These are phyloP conservation scores for Carapus acus DNA, from an alignment of 2,797 vertebrate genomes.

Conservation along the genomic window DNA sequence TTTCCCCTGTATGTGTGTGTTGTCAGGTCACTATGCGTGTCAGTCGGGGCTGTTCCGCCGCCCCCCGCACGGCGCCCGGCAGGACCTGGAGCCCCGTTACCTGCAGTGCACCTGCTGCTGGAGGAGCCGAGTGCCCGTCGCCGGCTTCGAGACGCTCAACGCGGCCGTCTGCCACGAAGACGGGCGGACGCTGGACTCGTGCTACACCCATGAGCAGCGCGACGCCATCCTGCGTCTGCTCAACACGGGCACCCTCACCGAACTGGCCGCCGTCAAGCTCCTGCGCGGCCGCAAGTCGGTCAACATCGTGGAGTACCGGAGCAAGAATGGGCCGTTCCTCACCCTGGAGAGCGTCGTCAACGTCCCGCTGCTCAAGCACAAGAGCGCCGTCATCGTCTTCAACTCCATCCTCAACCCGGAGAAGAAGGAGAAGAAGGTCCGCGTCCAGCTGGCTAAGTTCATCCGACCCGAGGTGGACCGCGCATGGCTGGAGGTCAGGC, in stretches of 20 bases:
- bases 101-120: conserved; percentile 72
- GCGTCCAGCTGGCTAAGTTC: conserved; percentile 62
- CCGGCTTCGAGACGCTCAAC: conserved; percentile 46
- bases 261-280: conserved; percentile 65
- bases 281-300: conserved; percentile 69
- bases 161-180: not conserved
- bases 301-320: conserved; percentile 67
- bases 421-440: conserved; percentile 56
- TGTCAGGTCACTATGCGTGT: conserved; percentile 22
- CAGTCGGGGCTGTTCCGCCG: conserved; percentile 50
- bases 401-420: conserved; percentile 71
- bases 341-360: conserved; percentile 69
- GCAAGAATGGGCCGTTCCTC: conserved; percentile 69
- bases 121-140: conserved; percentile 57
- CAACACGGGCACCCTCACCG: conserved; percentile 62
- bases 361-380: conserved; percentile 72
- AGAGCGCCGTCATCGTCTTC: conserved; percentile 68
- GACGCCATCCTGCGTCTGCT: conserved; percentile 69
- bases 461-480: conserved; percentile 73
- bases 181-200: conserved; percentile 58
- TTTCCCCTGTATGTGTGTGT: too few species aligned
- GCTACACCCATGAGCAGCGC: conserved; percentile 73
- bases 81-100: conserved; percentile 59
- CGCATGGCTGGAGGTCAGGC: conserved; percentile 74
- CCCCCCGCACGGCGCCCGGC: conserved; percentile 37